These are phyloP conservation scores for Tridacna gigas DNA, from an alignment of 2,888 invertebrate genomes.

Conservation along the genomic window DNA sequence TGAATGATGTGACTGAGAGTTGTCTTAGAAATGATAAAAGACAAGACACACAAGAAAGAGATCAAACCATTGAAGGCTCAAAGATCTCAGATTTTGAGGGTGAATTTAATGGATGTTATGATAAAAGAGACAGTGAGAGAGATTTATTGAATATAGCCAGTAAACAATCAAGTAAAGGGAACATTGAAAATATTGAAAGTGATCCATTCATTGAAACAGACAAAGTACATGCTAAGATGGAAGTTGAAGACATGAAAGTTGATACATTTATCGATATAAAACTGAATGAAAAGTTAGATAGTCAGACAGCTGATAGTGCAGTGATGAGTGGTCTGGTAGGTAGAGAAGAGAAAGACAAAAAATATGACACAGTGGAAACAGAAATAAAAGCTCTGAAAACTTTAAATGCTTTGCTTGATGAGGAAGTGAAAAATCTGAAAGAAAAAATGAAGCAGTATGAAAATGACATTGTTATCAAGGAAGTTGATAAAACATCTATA, in stretches of 20 bases:
- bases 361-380: background rate
- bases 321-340: background rate
- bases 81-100: too few species aligned
- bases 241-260: slow-evolving; percentile 12
- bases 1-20: background rate
- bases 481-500: background rate
- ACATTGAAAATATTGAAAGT: background rate
- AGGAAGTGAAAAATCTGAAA: background rate
- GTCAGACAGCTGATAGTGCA: background rate
- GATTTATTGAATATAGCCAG: background rate
- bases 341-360: too few species aligned
- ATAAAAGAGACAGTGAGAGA: too few species aligned
- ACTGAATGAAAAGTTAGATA: background rate
- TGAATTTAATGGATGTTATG: too few species aligned
- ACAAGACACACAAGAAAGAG: background rate
- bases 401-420: too few species aligned
- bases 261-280: background rate
- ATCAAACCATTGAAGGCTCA: background rate
- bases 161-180: background rate
- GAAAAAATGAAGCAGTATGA: background rate
- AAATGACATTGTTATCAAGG: too few species aligned
- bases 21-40: background rate
- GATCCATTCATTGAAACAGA: background rate
- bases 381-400: background rate
- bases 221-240: background rate